Evolutionary conservation across 1,140 invertebrate species (phyloP), one percentile per base, ranked within the genome.

Genomic region (Solenopsis invicta): DNA sequence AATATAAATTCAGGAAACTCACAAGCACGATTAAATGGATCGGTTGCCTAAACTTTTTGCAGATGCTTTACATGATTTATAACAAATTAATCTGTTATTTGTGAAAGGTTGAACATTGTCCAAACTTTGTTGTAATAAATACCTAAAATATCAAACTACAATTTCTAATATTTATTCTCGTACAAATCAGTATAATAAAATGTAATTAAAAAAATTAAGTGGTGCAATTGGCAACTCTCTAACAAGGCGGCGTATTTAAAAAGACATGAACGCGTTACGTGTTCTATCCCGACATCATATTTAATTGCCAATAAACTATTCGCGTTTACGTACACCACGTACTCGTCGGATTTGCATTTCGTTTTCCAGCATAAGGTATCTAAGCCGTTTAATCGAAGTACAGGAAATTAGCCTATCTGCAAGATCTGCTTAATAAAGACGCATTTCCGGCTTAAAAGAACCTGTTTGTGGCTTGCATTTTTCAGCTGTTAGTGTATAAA

Each of bases 261-360:
- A 66, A 12, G n/a, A 72, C 54, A 48, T 10, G 6, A 8, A 56
- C 50, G 52, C 52, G 54, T 48, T 52, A 24, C 52, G 52, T 52
- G 54, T 59, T 85, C 69, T 81, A 88, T 88, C 85, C 89, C 37
- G 18, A 85, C 90, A 78, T 92, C 89, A 91, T 88, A 91, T 92
- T 93, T 92, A 91, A 93, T 93, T 89, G 89, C 78, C 80, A 87
- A 91, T 92, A 91, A 90, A 92, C 87, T 91, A 86, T 54, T 4
- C 45, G 37, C 54, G 54, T 50, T 37, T 54, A 13, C 16, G 52
- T 21, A 45, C 34, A 45, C 48, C n/a, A 41, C 45, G 56, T 21
- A 69, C 29, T n/a, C 50, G 37, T n/a, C 71, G 56, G 66, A 62
- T 56, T 67, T 34, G 64, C 76, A 41, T 67, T 56, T 85, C 54